Conservation (phyloP, 2,797 vertebrate species). For the Helostoma temminkii region DNA sequence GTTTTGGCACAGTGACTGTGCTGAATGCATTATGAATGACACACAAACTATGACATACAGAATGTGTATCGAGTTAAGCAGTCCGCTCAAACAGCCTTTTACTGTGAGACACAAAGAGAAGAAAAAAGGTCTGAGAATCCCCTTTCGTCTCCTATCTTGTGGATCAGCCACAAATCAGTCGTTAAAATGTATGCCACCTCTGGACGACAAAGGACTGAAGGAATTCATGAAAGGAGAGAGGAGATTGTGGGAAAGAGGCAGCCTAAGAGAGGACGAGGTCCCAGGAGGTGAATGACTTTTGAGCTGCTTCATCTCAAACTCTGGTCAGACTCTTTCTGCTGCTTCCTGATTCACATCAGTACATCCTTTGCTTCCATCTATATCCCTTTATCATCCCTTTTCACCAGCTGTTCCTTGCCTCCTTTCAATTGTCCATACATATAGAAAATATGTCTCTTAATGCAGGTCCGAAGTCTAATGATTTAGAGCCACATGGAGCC, state of each 20-base stretch:
- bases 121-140: constrained; percentile 18
- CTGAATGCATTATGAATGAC: constrained; percentile 56
- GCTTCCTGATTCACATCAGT: constrained; percentile 41
- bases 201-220: constrained; percentile 40
- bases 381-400: constrained; percentile 18
- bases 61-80: constrained; percentile 10
- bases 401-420: constrained; percentile 9
- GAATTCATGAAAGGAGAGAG: constrained; percentile 32
- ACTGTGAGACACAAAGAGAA: constrained; percentile 17
- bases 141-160: constrained; percentile 17
- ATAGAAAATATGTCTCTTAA: constrained; percentile 23
- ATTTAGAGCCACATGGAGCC: constrained; percentile 6
- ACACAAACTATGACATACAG: constrained; percentile 28
- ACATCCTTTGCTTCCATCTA: constrained; percentile 19
- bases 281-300: constrained; percentile 52
- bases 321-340: constrained; percentile 28
- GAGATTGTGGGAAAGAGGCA: constrained; percentile 8
- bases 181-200: constrained; percentile 63
- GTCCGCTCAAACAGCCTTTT: constrained; percentile 30
- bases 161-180: constrained; percentile 57
- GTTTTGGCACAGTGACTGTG: constrained; percentile 33
- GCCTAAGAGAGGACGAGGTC: constrained; percentile 14
- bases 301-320: constrained; percentile 60
- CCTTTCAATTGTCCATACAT: constrained; percentile 9
- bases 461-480: constrained; percentile 13